These are phyloP conservation scores for Syngnathus acus DNA, from an alignment of 2,797 vertebrate genomes.

Conservation along the genomic window DNA sequence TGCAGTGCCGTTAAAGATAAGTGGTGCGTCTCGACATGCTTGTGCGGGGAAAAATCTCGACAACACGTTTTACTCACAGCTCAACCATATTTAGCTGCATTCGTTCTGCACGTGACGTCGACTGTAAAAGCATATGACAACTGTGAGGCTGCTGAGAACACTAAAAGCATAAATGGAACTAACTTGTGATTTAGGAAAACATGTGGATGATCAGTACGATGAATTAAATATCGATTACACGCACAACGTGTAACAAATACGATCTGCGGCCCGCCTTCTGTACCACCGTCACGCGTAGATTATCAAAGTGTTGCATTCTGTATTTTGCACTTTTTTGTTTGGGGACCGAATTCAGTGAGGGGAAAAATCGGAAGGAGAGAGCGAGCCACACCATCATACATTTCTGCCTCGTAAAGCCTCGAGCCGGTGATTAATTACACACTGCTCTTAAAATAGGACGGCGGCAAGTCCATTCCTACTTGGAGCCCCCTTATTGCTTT, in stretches of 20 bases:
- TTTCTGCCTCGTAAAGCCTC: slow-evolving; percentile 49
- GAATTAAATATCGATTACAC: background rate
- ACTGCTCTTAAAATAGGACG: slow-evolving; percentile 63
- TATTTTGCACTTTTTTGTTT: background rate
- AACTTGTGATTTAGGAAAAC: background rate
- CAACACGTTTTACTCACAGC: slow-evolving; percentile 17
- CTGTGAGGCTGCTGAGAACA: no score
- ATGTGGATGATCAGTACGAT: background rate
- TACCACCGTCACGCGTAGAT: slow-evolving; percentile 31
- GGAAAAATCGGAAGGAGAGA: slow-evolving; percentile 6
- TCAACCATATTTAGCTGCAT: background rate
- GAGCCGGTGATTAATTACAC: slow-evolving; percentile 70
- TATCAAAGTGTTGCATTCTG: background rate
- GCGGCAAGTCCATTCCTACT: slow-evolving; percentile 35
- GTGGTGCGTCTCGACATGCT: slow-evolving; percentile 10
- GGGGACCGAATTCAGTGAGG: background rate
- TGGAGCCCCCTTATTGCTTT: slow-evolving; percentile 22
- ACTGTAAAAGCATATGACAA: background rate
- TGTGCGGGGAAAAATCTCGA: slow-evolving; percentile 2
- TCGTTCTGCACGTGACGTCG: background rate
- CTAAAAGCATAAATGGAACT: background rate
- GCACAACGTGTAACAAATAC: slow-evolving; percentile 51
- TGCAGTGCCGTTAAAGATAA: slow-evolving; percentile 4
- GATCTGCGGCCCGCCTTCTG: slow-evolving; percentile 51
- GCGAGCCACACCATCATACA: slow-evolving; percentile 38